These are phyloP conservation scores for Oscarella lobularis DNA, from an alignment of 37 sponge, comb jelly and placozoan genomes.

Conservation along the genomic window DNA sequence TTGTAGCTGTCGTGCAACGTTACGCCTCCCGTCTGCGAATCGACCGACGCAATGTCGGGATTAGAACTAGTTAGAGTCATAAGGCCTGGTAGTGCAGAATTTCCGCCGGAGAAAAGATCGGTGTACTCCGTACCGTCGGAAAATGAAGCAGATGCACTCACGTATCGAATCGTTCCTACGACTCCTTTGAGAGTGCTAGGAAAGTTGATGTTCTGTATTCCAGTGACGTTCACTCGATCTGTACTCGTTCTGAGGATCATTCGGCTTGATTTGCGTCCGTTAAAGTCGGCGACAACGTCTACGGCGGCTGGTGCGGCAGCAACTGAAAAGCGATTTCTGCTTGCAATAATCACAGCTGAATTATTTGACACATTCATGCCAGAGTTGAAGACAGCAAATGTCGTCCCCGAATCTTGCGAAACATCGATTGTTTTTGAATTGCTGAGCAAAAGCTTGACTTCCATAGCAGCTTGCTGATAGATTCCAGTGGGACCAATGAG, in stretches of 20 bases:
- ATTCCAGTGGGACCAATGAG: conserved; percentile 3
- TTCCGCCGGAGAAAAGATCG: neutral
- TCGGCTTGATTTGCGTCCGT: neutral
- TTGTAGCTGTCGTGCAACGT: neutral
- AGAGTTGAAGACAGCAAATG: neutral
- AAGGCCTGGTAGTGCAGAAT: neutral
- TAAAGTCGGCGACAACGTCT: neutral
- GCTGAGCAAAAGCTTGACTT: neutral
- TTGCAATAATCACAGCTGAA: neutral
- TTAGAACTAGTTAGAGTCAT: neutral
- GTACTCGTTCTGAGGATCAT: neutral
- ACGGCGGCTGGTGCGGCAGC: neutral
- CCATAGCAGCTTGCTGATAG: neutral
- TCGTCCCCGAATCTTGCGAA: neutral
- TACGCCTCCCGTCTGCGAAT: neutral
- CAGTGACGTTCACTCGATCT: neutral
- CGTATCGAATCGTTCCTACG: neutral
- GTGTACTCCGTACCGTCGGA: neutral
- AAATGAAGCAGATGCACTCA: neutral
- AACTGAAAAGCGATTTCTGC: neutral
- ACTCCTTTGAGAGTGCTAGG: neutral
- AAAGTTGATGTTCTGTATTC: neutral
- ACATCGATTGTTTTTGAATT: neutral
- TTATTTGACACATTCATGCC: neutral
- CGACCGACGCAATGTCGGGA: neutral